Conservation (phyloP, 2,797 vertebrate genomes). For the Molossus molossus region DNA sequence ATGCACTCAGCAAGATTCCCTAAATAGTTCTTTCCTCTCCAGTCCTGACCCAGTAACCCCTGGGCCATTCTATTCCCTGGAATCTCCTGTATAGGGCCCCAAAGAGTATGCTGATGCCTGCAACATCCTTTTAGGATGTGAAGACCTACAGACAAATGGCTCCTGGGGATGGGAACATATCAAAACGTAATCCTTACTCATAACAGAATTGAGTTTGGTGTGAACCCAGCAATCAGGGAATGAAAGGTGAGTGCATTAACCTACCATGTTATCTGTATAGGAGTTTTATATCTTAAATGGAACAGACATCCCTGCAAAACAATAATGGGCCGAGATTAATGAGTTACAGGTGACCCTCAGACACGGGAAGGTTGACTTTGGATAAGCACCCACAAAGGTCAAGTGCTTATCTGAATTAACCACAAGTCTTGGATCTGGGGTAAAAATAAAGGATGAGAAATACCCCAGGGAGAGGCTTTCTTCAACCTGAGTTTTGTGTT, state of each 20-base stretch:
- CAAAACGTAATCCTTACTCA: conserved; percentile 78
- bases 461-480: conserved; percentile 78
- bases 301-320: conserved; percentile 83
- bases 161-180: conserved; percentile 77
- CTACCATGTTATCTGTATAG: conserved; percentile 85
- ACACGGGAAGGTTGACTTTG: conserved; percentile 82
- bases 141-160: conserved; percentile 79
- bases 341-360: conserved; percentile 83
- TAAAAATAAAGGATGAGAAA: conserved; percentile 83
- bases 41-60: conserved; percentile 75
- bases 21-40: conserved; percentile 72
- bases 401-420: conserved; percentile 86
- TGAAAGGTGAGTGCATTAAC: conserved; percentile 83
- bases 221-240: conserved; percentile 83
- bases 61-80: conserved; percentile 69
- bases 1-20: conserved; percentile 37
- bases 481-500: conserved; percentile 78
- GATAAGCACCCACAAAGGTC: conserved; percentile 89
- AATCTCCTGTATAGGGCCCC: conserved; percentile 68
- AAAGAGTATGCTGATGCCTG: conserved; percentile 72
- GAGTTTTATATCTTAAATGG: conserved; percentile 87
- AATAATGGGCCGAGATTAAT: conserved; percentile 84
- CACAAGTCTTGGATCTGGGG: conserved; percentile 84
- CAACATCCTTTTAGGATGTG: conserved; percentile 60
- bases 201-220: conserved; percentile 82